These are phyloP conservation scores for Hyaena hyaena DNA, from an alignment of 2,113 vertebrate species.

Conservation along the genomic window DNA sequence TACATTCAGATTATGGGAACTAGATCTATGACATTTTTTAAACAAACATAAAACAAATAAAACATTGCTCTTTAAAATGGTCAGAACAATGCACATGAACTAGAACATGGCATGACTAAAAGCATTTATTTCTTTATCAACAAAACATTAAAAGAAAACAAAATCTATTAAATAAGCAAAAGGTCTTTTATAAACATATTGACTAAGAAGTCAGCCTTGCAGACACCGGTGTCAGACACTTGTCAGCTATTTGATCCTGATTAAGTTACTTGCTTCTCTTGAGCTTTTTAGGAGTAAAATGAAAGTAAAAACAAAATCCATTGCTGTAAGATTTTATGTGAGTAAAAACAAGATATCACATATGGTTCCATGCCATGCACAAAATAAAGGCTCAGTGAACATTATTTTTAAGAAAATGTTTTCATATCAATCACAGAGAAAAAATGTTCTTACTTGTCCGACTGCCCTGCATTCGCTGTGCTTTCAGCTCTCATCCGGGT, in stretches of 20 bases:
- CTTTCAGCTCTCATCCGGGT: slow-evolving; percentile 99
- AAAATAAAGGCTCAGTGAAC: slow-evolving; percentile 13
- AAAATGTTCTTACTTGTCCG: slow-evolving; percentile 95
- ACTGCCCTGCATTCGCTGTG: slow-evolving; percentile 96
- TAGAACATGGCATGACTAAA: neutral
- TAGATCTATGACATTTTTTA: neutral
- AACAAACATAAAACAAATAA: neutral
- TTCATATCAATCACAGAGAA: neutral
- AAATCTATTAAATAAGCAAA: slow-evolving; percentile 25
- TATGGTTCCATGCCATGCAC: neutral
- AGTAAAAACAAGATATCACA: neutral
- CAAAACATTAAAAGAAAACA: slow-evolving; percentile 34
- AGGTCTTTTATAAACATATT: neutral
- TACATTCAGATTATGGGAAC: neutral
- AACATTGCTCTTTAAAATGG: neutral
- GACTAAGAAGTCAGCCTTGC: neutral
- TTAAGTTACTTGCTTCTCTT: neutral
- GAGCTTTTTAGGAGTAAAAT: neutral
- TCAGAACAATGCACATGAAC: neutral
- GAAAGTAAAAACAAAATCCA: neutral
- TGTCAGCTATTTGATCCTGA: neutral
- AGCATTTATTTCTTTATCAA: slow-evolving; percentile 29
- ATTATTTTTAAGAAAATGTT: neutral
- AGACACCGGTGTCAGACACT: neutral
- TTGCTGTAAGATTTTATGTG: neutral